Percentiles rank a stretch among this genome's conserved stretches.
phyloP scores from a whole-genome alignment of 2,888 invertebrate genomes.

The Blomia tropicalis region DNA sequence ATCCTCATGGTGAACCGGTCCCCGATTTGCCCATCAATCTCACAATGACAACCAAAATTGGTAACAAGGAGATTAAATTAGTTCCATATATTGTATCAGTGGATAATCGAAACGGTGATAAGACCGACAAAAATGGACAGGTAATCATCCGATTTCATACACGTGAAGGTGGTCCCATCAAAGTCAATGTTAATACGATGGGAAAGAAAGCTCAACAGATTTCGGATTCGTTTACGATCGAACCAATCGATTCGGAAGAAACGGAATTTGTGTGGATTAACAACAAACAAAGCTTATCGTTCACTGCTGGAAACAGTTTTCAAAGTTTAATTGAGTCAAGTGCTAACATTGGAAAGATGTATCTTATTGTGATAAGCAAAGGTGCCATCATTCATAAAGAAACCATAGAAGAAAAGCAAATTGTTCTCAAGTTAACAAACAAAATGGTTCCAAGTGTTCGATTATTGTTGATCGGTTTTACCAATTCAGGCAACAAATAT shows the following conservation, averaged over 20 bases:
- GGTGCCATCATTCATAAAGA: slow-evolving; percentile 7
- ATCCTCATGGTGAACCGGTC: slow-evolving; percentile 6
- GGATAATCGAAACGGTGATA: neutral
- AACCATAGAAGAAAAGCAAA: neutral
- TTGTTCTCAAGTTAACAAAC: neutral
- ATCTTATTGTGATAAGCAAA: slow-evolving; percentile 11
- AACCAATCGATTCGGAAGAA: neutral
- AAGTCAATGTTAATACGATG: neutral
- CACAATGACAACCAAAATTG: neutral
- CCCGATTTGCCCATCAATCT: slow-evolving; percentile 12
- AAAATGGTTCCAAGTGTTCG: slow-evolving; percentile 27
- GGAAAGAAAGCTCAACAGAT: neutral
- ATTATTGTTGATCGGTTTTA: slow-evolving; percentile 25
- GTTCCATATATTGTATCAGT: neutral
- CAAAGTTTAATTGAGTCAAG: neutral
- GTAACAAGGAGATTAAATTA: neutral
- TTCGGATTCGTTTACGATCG: neutral
- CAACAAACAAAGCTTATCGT: slow-evolving; percentile 3
- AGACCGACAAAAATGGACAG: neutral
- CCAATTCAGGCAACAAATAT: slow-evolving; percentile 16
- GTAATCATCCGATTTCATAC: neutral
- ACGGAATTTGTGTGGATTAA: neutral
- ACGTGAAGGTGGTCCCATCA: neutral
- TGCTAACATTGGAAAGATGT: neutral
- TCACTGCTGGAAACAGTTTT: slow-evolving; percentile 5